Percentiles rank a stretch among this genome's conserved stretches.
Evolutionary conservation across 2,797 vertebrate genomes (phyloP).

Genomic region (Lacerta agilis): DNA sequence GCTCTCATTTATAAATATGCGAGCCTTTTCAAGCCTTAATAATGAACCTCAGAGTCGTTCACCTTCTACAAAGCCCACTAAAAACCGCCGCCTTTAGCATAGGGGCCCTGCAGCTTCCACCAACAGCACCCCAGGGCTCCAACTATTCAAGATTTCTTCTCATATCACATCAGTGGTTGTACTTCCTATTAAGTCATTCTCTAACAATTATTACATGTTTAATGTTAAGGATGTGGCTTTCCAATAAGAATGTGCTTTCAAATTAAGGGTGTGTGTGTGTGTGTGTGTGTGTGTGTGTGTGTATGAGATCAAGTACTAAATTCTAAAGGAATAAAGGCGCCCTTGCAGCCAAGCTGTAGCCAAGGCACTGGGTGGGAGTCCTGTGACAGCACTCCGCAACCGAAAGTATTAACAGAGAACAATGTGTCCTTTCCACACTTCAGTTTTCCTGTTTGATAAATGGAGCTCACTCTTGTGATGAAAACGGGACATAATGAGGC

Average conservation of each 20-base stretch:
- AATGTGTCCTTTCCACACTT: neutral
- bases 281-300: too few relatives aligned
- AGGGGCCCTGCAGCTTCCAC: neutral
- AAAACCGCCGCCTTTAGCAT: neutral
- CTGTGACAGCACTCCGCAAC: neutral
- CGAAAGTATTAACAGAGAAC: neutral
- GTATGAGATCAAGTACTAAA: neutral
- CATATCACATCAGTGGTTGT: neutral
- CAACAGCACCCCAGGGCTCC: neutral
- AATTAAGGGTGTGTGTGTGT: neutral
- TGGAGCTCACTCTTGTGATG: neutral
- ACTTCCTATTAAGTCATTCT: neutral
- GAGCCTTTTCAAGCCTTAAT: neutral
- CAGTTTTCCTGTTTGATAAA: neutral
- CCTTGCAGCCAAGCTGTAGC: neutral
- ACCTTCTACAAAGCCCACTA: neutral
- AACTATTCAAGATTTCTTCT: neutral
- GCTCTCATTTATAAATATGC: neutral
- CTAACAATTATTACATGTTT: neutral
- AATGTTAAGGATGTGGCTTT: neutral
- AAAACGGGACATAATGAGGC: neutral
- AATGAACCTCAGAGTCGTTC: neutral
- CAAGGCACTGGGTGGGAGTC: neutral
- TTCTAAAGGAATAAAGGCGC: neutral
- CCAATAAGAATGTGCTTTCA: neutral